Conservation (phyloP, 2,113 vertebrate genomes). For the Gallinago jamesoni region DNA sequence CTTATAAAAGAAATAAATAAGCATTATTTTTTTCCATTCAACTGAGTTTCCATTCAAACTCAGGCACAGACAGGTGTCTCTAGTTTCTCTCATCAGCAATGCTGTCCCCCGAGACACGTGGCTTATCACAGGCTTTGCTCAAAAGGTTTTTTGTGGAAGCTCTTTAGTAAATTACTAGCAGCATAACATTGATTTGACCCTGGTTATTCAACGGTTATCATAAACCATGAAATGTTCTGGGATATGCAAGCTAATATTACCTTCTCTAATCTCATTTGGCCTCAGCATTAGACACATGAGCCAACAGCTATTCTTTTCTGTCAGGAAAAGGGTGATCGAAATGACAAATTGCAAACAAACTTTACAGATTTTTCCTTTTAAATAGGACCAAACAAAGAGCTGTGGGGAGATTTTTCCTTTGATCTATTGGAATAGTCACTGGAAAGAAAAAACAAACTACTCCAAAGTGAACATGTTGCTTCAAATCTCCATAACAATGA, state of each 20-base stretch:
- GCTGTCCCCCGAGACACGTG: background rate
- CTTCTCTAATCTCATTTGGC: constrained; percentile 18
- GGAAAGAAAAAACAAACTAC: background rate
- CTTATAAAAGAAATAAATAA: background rate
- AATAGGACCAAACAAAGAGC: background rate
- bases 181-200: background rate
- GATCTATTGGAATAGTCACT: constrained; percentile 6
- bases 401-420: background rate
- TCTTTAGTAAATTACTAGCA: background rate
- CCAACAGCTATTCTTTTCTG: constrained; percentile 23
- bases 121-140: background rate
- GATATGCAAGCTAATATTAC: background rate
- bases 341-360: constrained; percentile 36
- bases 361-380: constrained; percentile 35
- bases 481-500: background rate
- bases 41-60: background rate
- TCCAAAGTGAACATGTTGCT: background rate
- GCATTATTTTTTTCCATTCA: background rate
- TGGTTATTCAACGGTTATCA: constrained; percentile 5
- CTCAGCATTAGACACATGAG: background rate
- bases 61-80: background rate
- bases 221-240: background rate
- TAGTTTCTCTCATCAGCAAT: background rate
- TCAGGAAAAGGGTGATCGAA: constrained; percentile 15
- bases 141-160: background rate